These are phyloP conservation scores for Urocolius indicus DNA, from an alignment of 2,113 vertebrate genomes.

Conservation along the genomic window DNA sequence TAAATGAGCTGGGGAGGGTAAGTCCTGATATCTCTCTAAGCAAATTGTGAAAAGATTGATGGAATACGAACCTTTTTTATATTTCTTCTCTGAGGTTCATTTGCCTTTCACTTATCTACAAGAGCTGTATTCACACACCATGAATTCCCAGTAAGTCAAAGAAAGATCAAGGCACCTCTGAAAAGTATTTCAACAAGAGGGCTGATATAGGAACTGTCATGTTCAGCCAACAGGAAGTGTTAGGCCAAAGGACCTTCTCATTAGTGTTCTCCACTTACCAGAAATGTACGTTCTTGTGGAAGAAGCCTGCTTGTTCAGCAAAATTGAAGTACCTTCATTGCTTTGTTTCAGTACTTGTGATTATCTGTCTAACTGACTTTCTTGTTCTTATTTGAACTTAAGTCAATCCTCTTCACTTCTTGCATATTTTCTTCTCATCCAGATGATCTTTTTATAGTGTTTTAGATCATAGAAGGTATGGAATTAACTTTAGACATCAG, in stretches of 20 bases:
- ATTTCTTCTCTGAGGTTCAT: not conserved
- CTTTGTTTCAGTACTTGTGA: not conserved
- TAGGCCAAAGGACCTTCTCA: not conserved
- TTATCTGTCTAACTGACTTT: not conserved
- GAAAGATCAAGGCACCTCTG: not conserved
- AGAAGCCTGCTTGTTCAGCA: not conserved
- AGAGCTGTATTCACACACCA: not conserved
- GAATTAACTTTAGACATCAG: not conserved
- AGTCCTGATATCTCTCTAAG: not conserved
- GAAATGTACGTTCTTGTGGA: not conserved
- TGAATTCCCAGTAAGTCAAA: not conserved
- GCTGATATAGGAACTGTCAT: not conserved
- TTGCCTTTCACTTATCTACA: not conserved
- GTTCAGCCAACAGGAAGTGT: not conserved
- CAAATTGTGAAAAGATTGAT: not conserved
- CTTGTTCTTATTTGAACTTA: not conserved
- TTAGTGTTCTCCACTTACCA: not conserved
- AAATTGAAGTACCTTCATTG: not conserved
- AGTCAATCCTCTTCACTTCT: not conserved
- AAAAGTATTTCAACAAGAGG: not conserved
- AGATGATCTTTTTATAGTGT: not conserved
- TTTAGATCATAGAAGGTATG: not conserved
- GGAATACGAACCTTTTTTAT: not conserved
- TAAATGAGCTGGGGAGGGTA: not conserved
- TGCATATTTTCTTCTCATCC: not conserved